Evolutionary conservation across 2,888 invertebrate genomes (phyloP).

Genomic region (Copidosoma aretas): DNA sequence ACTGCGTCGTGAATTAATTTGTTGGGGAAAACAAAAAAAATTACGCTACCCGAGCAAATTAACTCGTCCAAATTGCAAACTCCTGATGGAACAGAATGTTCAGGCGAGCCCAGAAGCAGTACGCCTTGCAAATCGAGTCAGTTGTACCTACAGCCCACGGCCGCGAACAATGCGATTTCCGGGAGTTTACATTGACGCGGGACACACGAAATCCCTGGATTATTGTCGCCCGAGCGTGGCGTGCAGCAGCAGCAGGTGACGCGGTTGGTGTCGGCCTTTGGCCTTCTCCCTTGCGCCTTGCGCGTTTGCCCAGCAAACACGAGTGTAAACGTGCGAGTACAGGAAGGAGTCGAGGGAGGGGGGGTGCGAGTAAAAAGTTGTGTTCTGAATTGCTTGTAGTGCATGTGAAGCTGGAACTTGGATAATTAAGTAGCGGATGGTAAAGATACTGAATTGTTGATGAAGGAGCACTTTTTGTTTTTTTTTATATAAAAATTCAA

Average conservation of each 20-base stretch:
- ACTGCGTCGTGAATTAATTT: too few species aligned
- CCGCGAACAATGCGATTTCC: slow-evolving; percentile 12
- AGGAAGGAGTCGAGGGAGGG: background rate
- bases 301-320: slow-evolving; percentile 5
- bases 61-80: background rate
- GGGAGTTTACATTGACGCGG: slow-evolving; percentile 7
- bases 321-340: background rate
- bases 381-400: too few species aligned
- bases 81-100: background rate
- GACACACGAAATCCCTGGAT: background rate
- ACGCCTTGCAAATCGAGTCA: slow-evolving; percentile 1
- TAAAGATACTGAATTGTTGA: too few species aligned
- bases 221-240: slow-evolving; percentile 8
- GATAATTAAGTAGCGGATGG: too few species aligned
- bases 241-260: background rate
- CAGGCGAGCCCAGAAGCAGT: background rate
- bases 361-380: too few species aligned
- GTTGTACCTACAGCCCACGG: background rate
- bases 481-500: too few species aligned
- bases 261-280: too few species aligned
- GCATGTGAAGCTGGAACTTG: too few species aligned
- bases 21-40: too few species aligned
- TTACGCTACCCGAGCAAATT: background rate
- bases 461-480: too few species aligned
- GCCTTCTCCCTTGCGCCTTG: background rate